A percentile compares a stretch with the other conserved stretches of the same genome.
These are phyloP conservation scores for Morpho deidamia DNA, from an alignment of 2,888 invertebrate genomes.

Conservation along the genomic window DNA sequence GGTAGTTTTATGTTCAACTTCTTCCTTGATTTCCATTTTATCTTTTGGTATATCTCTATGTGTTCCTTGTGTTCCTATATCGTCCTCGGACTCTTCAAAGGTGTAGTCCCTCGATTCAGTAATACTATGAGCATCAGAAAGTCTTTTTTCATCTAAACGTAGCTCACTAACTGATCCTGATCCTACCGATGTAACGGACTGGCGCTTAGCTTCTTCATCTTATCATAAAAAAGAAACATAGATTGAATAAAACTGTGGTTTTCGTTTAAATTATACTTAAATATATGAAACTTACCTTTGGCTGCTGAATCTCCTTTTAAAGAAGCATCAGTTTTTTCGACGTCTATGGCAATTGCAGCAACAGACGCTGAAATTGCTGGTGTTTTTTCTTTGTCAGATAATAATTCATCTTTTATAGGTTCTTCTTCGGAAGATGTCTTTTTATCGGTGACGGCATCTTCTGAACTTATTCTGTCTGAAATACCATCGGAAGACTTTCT, in stretches of 20 bases:
- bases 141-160: constrained; percentile 65
- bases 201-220: constrained; percentile 55
- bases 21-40: constrained; percentile 45
- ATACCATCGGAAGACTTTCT: constrained; percentile 72
- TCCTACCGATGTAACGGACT: constrained; percentile 67
- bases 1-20: constrained; percentile 18
- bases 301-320: constrained; percentile 43
- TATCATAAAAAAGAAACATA: constrained; percentile 21
- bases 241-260: too few species aligned
- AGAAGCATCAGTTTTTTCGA: constrained; percentile 39
- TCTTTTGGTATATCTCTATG: constrained; percentile 57
- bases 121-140: constrained; percentile 69
- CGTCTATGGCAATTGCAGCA: constrained; percentile 30
- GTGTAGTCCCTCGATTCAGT: constrained; percentile 74
- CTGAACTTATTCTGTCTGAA: constrained; percentile 71
- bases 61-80: constrained; percentile 65
- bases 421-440: constrained; percentile 73
- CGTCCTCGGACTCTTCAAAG: constrained; percentile 75
- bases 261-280: not conserved
- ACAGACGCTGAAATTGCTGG: constrained; percentile 31
- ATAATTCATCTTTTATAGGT: constrained; percentile 39
- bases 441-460: constrained; percentile 73
- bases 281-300: constrained; percentile 39
- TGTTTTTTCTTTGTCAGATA: constrained; percentile 34
- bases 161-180: constrained; percentile 65